Conservation (phyloP, 1,140 invertebrate genomes). For the Scaptodrosophila lebanonensis region DNA sequence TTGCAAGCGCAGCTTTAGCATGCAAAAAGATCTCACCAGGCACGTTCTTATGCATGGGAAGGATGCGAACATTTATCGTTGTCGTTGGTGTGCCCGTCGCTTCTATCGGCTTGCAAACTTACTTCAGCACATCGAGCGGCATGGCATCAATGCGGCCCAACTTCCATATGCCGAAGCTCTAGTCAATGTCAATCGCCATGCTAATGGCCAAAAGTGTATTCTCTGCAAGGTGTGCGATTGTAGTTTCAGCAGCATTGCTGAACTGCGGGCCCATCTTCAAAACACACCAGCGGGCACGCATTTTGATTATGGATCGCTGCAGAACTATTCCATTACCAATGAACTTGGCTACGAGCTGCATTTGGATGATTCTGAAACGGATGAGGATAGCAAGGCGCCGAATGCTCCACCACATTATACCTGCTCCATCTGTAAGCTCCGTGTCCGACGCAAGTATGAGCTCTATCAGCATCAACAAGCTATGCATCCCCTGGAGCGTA, state of each 20-base stretch:
- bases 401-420: constrained; percentile 57
- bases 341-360: constrained; percentile 61
- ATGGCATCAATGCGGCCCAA: constrained; percentile 45
- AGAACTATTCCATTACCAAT: constrained; percentile 70
- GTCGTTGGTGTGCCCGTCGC: constrained; percentile 79
- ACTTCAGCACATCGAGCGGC: constrained; percentile 56
- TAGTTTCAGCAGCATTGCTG: constrained; percentile 38
- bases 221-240: constrained; percentile 54
- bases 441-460: constrained; percentile 72
- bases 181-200: constrained; percentile 40
- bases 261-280: constrained; percentile 42
- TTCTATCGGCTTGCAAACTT: constrained; percentile 78
- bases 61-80: constrained; percentile 78
- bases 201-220: constrained; percentile 52
- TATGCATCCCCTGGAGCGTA: constrained; percentile 58
- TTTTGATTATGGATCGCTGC: constrained; percentile 28
- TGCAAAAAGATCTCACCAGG: constrained; percentile 78
- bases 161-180: constrained; percentile 54
- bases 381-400: constrained; percentile 39
- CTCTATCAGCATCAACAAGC: constrained; percentile 63
- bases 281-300: constrained; percentile 31
- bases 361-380: constrained; percentile 68
- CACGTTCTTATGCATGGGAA: constrained; percentile 77
- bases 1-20: constrained; percentile 78
- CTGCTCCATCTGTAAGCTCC: constrained; percentile 78